Conservation (phyloP, 2,113 vertebrate genomes). For the Nasalis larvatus region DNA sequence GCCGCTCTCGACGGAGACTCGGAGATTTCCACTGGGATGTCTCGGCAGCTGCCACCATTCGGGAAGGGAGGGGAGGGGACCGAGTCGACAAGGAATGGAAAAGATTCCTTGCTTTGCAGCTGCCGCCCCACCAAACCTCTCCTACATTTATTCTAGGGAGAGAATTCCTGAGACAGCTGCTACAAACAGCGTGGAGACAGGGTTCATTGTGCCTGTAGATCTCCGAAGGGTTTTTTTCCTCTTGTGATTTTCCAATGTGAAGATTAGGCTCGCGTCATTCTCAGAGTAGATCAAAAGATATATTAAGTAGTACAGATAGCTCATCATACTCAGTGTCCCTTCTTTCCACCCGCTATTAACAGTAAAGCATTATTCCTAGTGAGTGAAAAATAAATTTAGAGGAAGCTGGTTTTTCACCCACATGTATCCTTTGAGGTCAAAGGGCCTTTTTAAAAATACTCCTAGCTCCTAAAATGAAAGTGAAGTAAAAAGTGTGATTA, state of each 20-base stretch:
- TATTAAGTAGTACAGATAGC: background rate
- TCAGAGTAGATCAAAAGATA: background rate
- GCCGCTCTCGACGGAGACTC: background rate
- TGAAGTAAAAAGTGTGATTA: background rate
- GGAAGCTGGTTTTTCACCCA: background rate
- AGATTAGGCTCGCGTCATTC: conserved; percentile 9
- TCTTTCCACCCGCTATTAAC: background rate
- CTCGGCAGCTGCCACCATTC: conserved; percentile 53
- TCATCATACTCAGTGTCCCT: background rate
- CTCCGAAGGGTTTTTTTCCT: background rate
- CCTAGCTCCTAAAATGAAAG: conserved; percentile 24
- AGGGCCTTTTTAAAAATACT: background rate
- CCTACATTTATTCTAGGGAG: conserved; percentile 38
- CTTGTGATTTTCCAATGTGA: background rate
- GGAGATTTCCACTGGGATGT: conserved; percentile 18
- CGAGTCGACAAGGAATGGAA: background rate
- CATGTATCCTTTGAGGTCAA: background rate
- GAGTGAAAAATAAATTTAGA: background rate
- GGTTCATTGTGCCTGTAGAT: background rate
- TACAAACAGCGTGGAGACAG: background rate
- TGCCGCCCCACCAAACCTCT: conserved; percentile 37
- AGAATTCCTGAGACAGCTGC: conserved; percentile 58
- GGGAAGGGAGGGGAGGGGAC: background rate
- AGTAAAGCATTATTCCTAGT: background rate
- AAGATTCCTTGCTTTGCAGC: conserved; percentile 43